phyloP scores from a whole-genome alignment of 2,888 invertebrate genomes.

The Cryptophagus acutangulus region DNA sequence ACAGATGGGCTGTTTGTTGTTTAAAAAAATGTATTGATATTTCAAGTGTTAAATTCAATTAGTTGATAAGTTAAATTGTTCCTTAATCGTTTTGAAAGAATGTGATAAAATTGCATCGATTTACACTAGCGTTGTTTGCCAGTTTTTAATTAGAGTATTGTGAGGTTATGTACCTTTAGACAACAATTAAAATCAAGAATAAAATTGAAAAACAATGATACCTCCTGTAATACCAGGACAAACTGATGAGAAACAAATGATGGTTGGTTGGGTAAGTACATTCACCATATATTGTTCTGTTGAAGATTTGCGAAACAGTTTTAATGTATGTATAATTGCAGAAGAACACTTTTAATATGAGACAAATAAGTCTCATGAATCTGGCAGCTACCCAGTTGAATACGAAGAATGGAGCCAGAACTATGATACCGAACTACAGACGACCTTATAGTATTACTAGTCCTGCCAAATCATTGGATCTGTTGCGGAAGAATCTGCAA shows the following conservation, averaged over 20 bases:
- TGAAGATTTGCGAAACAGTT: too few relatives aligned
- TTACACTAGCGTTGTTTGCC: too few relatives aligned
- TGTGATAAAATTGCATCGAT: too few relatives aligned
- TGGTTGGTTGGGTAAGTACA: constrained; percentile 47
- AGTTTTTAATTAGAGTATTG: too few relatives aligned
- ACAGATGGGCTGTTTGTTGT: too few relatives aligned
- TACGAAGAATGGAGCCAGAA: constrained; percentile 53
- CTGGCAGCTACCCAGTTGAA: constrained; percentile 59
- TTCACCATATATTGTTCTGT: neutral
- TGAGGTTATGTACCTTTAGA: constrained; percentile 17
- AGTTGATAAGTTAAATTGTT: too few relatives aligned
- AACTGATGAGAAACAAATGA: constrained; percentile 45
- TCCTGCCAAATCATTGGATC: constrained; percentile 58
- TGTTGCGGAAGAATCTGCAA: constrained; percentile 71
- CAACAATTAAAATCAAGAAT: constrained; percentile 9
- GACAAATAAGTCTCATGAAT: constrained; percentile 69
- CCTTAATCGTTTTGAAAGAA: too few relatives aligned
- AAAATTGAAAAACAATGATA: constrained; percentile 41
- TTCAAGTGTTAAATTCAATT: too few relatives aligned
- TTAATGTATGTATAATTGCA: constrained; percentile 30
- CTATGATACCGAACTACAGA: constrained; percentile 40
- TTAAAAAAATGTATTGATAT: too few relatives aligned
- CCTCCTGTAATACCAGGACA: constrained; percentile 47
- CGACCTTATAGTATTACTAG: constrained; percentile 50
- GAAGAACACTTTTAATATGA: constrained; percentile 60